Percentiles rank a stretch among this genome's conserved stretches.
phyloP scores from a whole-genome alignment of 2,797 vertebrate species.

The Betta splendens region DNA sequence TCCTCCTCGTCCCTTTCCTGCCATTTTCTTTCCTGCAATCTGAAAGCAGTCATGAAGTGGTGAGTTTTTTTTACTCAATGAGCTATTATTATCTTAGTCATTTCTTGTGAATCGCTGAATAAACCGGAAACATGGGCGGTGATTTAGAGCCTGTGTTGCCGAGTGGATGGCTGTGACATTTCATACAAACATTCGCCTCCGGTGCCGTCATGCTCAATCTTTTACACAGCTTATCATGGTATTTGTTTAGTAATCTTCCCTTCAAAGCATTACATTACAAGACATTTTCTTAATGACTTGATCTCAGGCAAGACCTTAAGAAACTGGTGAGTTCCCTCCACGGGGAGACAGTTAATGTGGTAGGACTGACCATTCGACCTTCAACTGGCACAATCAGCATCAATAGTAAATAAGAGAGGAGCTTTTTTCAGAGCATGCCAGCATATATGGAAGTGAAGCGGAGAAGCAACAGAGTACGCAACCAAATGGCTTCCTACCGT shows the following conservation, averaged over 20 bases:
- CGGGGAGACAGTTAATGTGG: background rate
- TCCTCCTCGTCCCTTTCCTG: constrained; percentile 16
- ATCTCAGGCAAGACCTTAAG: background rate
- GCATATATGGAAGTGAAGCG: background rate
- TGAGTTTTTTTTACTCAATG: too few relatives aligned
- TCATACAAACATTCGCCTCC: too few relatives aligned
- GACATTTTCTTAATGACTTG: too few relatives aligned
- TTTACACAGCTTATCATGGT: too few relatives aligned
- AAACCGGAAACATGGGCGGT: constrained; percentile 1
- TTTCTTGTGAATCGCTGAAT: background rate
- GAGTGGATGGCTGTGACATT: too few relatives aligned
- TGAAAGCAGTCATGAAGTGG: background rate
- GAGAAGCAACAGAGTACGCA: background rate
- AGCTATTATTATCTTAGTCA: too few relatives aligned
- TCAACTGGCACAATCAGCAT: background rate
- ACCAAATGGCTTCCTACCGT: constrained; percentile 82
- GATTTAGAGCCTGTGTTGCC: too few relatives aligned
- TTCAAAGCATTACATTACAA: too few relatives aligned
- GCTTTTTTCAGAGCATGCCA: background rate
- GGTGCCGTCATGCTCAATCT: too few relatives aligned
- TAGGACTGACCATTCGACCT: constrained; percentile 21
- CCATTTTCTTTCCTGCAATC: constrained; percentile 8
- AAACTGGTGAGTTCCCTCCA: constrained; percentile 9
- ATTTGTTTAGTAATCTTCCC: too few relatives aligned
- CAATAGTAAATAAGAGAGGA: background rate